phyloP scores from a whole-genome alignment of 2,888 invertebrate genomes.

The Tuta absoluta region DNA sequence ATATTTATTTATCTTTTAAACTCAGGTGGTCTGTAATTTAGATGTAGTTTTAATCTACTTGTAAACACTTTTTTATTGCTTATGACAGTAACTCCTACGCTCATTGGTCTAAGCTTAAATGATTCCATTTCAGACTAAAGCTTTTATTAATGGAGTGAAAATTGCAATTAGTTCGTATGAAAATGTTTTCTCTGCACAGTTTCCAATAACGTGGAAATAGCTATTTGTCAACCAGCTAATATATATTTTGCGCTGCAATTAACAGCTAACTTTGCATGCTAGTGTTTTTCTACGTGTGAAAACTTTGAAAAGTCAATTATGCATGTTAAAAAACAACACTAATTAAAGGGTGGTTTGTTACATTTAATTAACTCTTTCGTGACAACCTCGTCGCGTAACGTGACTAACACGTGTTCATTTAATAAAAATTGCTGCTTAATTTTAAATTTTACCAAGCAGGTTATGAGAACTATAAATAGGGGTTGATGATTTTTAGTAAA shows the following conservation, averaged over 20 bases:
- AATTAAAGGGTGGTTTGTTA: slow-evolving; percentile 8
- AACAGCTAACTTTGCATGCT: slow-evolving; percentile 1
- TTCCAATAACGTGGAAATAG: slow-evolving; percentile 2
- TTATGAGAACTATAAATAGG: slow-evolving; percentile 28
- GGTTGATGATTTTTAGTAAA: neutral
- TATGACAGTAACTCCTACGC: neutral
- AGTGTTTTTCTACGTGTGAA: slow-evolving; percentile 6
- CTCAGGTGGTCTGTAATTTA: no score
- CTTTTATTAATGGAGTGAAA: slow-evolving; percentile 4
- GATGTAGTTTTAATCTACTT: no score
- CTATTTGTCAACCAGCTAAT: slow-evolving; percentile 6
- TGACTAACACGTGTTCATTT: slow-evolving; percentile 51
- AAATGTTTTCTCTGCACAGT: slow-evolving; percentile 1
- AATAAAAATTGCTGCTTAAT: slow-evolving; percentile 60
- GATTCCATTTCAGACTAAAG: slow-evolving; percentile 3
- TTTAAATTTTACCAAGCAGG: slow-evolving; percentile 44
- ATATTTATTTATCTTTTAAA: no score
- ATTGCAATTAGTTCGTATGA: slow-evolving; percentile 6
- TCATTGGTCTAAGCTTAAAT: neutral
- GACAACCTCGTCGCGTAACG: slow-evolving; percentile 35
- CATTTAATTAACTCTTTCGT: slow-evolving; percentile 5
- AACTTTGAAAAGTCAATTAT: slow-evolving; percentile 12
- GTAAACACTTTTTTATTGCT: no score
- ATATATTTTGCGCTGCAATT: neutral
- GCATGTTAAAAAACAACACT: slow-evolving; percentile 35